Base-by-base conservation (phyloP, 2,888 invertebrate species). In the Zygogramma bicolorata region DNA sequence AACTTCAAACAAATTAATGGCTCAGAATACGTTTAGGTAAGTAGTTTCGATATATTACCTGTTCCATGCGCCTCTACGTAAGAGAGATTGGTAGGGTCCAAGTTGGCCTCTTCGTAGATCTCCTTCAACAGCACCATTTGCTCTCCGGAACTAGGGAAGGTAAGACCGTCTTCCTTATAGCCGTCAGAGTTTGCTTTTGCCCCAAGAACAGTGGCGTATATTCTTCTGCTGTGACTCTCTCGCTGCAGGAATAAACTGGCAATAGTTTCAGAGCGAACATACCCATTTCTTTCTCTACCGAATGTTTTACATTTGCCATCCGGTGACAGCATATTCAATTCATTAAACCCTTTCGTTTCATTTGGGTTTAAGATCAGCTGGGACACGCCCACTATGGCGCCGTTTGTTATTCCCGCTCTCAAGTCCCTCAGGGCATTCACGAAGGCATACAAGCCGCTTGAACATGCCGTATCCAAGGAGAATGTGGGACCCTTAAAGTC, bases 291-390 rank as follows among this genome's bases (percentile, higher is more conserved):
- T 59, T 91, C 90, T 77, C 92, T 92, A 86, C 98, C 98, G 84
- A 99, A 98, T 58, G 95, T 93, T 83, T 95, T 95, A 87, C 98
- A 98, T 58, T 90, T 90, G 0, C 98, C 98, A 75, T 97, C 94
- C 0, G 90, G 88, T 0, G 97, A 94, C 2, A 98, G 86, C 82
- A 95, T 94, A 70, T 94, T 94, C 85, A 93, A 88, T 80, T 92
- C 84, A 71, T 42, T 10, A 6, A 42, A 25, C 0, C 15, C 38
- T n/a, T 38, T 27, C 15, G 62, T 25, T 6, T 22, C 27, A 3
- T 27, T 15, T 22, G 53, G 65, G 18, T 53, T 18, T 7, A 53
- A 20, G n/a, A 18, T 22, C 7, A 60, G 20, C 3, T 34, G 20
- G 10, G 53, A 15, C 13, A 31, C 53, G 1, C 94, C 96, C 4